Evolutionary conservation across 2,888 invertebrate species (phyloP), one percentile per base, ranked within the genome.

Genomic region (Diploptera punctata): DNA sequence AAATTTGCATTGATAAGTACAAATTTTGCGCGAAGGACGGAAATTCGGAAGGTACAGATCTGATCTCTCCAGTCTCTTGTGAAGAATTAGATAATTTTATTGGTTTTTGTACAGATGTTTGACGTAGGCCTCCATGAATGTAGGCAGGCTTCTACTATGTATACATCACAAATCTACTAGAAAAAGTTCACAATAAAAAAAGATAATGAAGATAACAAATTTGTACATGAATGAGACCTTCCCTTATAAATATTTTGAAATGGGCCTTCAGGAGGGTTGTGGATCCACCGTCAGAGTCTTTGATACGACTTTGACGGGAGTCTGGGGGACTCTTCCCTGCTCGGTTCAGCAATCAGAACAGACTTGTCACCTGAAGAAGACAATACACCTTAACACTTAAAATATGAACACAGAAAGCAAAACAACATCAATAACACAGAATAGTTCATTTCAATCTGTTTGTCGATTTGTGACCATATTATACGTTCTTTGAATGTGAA

Each of bases 341-440:
- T 90, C 85, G 90, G 89, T 85, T 90, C 91, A 87, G 89, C 89
- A 87, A 91, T 90, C 84, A 92, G 89, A 85, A 90, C 91, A 87
- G 90, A 90, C 88, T 91, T 92, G 87, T 92, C 92, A 90, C 92
- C 92, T 91, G 87, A 86, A 88, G 86, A 88, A 88, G 87, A 89
- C 86, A 87, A 88, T 79, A 75, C 62, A 71, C 68, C 44, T 70
- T 62, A 38, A 72, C 68, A 72, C 72, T 60, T 44, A 72, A 29
- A 72, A 16, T 43, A 38, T 29, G 10, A n/a, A 68, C 60, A 44
- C 44, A 19, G 24, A 47, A 3, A n/a, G n/a, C n/a, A 24, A 24
- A 26, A 16, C 44, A 31, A 60, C 60, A 60, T 60, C 31, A 60
- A 60, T n/a, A 29, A 31, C 60, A 60, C 31, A 60, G 16, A 47